Base-by-base conservation (phyloP, 2,888 invertebrate genomes). In the Tiliacea citrago region DNA sequence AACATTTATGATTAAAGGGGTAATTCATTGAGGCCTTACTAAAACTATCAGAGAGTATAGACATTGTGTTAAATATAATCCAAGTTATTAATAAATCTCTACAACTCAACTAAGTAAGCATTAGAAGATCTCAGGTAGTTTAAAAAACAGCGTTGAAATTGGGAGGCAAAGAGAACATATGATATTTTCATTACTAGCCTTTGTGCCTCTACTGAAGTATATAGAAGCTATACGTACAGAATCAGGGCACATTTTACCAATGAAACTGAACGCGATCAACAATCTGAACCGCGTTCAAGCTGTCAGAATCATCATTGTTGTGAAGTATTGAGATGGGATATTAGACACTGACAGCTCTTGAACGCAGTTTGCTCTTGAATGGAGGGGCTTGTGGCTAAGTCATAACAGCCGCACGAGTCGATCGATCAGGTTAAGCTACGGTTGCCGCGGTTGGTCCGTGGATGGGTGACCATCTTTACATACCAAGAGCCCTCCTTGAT, bases 21-120 rank as follows among this genome's bases (percentile, higher is more conserved):
- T 29, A 53, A 21, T 42, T 35, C 51, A 35, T 4, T 35, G 10
- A 1, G 13, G 12, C 12, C 16, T 16, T 66, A 12, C 21, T 42
- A 61, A 21, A 60, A 39, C n/a, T n/a, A n/a, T n/a, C n/a, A 7
- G 21, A 5, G 13, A 21, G 45, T 72, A 47, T 35, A 24, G 24
- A 62, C 9, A 29, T 5, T 42, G 18, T 49, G 18, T 53, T 21
- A 45, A 7, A 39, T 21, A 66, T 7, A 79, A 18, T 29, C 45
- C 0, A 49, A 18, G 8, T 5, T 24, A 72, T 1, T 47, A 13
- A 45, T 18, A 47, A 21, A 45, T 49, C 10, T 57, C 55, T 73
- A 73, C 29, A 65, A 35, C 18, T 65, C 24, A 24, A 21, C 13
- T 75, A 62, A 35, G 18, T 51, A 82, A 76, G 61, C 24, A 61